Evolutionary conservation across 2,888 invertebrate species (phyloP).

Genomic region (Emesis russula): DNA sequence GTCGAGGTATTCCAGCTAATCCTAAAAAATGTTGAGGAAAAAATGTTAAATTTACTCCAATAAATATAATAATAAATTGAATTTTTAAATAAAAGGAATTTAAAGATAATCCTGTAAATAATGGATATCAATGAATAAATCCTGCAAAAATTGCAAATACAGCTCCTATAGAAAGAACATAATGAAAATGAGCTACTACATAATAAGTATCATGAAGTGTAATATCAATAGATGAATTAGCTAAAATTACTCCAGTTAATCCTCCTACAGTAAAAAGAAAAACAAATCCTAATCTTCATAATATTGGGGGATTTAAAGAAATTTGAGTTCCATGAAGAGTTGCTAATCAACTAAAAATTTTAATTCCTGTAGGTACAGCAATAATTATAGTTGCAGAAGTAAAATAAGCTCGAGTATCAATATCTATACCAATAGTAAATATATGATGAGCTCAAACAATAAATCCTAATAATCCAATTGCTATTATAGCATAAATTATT

Average conservation of each 20-base stretch:
- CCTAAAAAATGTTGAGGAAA: conserved; percentile 95
- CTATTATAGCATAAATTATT: conserved; percentile 98
- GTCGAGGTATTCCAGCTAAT: conserved; percentile 91
- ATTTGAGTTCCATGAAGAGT: conserved; percentile 97
- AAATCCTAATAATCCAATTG: conserved; percentile 98
- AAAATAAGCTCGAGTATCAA: conserved; percentile 90
- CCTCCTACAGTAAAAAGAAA: conserved; percentile 98
- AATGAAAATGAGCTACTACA: conserved; percentile 98
- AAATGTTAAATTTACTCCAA: conserved; percentile 96
- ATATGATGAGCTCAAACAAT: conserved; percentile 99
- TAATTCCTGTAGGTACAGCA: conserved; percentile 96
- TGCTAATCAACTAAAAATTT: conserved; percentile 96
- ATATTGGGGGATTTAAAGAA: conserved; percentile 94
- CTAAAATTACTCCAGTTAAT: conserved; percentile 96
- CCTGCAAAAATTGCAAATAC: conserved; percentile 98
- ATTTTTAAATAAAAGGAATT: conserved; percentile 96
- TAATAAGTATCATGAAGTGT: conserved; percentile 98
- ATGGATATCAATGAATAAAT: conserved; percentile 97
- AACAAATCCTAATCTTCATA: conserved; percentile 96
- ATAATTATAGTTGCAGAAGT: conserved; percentile 99
- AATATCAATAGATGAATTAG: conserved; percentile 94
- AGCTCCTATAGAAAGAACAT: conserved; percentile 98
- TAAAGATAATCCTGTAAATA: conserved; percentile 96
- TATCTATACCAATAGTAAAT: conserved; percentile 95
- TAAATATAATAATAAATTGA: neutral